phyloP scores from a whole-genome alignment of 2,888 invertebrate species.

The Drosophila neotestacea region DNA sequence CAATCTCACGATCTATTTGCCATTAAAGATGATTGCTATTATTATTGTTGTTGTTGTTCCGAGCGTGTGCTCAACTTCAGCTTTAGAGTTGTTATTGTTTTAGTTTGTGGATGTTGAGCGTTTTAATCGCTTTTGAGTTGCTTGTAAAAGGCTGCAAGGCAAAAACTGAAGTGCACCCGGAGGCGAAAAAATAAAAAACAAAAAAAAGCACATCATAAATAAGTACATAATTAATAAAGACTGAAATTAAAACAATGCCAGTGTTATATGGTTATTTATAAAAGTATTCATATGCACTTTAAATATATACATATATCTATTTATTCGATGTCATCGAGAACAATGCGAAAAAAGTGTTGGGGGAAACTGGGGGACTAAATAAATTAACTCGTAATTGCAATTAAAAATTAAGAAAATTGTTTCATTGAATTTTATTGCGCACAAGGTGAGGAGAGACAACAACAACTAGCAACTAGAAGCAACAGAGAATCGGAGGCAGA shows the following conservation, averaged over 20 bases:
- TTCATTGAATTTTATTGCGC: constrained; percentile 61
- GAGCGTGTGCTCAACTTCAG: constrained; percentile 41
- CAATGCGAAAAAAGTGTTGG: constrained; percentile 30
- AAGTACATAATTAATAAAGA: constrained; percentile 53
- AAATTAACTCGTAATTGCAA: constrained; percentile 50
- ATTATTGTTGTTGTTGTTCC: constrained; percentile 19
- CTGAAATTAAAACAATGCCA: constrained; percentile 40
- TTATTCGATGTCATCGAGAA: constrained; percentile 36
- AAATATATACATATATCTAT: neutral
- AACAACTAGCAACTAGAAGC: neutral
- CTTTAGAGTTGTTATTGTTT: constrained; percentile 44
- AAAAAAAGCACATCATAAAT: constrained; percentile 21
- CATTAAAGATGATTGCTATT: constrained; percentile 53
- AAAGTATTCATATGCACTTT: neutral
- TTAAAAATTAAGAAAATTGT: constrained; percentile 65
- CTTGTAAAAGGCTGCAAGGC: constrained; percentile 39
- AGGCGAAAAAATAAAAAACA: constrained; percentile 18
- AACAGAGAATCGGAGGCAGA: constrained; percentile 24
- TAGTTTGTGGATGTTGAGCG: constrained; percentile 41
- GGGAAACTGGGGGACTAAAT: constrained; percentile 43
- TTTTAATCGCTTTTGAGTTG: constrained; percentile 55
- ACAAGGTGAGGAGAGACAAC: constrained; percentile 60
- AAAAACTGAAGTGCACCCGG: constrained; percentile 42
- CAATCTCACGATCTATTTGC: constrained; percentile 65
- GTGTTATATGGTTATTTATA: constrained; percentile 1